Evolutionary conservation across 1,140 invertebrate genomes (phyloP), one percentile per base, ranked within the genome.

Genomic region (Capitella teleta): DNA sequence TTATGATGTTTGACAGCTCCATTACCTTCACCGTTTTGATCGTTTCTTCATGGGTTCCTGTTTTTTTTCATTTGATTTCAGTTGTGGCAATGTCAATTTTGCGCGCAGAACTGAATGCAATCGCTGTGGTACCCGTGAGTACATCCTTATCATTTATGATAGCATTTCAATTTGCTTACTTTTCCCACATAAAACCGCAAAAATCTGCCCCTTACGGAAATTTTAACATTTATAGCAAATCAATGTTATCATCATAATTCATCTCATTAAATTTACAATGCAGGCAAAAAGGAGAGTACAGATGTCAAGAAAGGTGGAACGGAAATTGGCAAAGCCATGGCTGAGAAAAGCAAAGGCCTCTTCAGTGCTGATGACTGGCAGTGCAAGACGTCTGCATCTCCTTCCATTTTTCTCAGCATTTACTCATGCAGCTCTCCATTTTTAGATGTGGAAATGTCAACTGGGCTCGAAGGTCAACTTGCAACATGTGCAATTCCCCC

Each of bases 301-400:
- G 78, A 81, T 64, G 87, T 89, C 67, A 91, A 92, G 68, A 91
- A 92, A 74, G 77, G 94, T 48, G 92, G 92, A 1, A 86, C 87
- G 54, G 94, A 98, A 76, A 97, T 98, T 61, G 96, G 95, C 2
- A 97, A 98, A 77, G 85, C 85, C 37, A 86, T 91, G 19, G 95
- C 96, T 5, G 95, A 98, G 67, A 98, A 98, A 74, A 96, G 91
- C 58, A 82, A 92, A 60, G 96, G 96, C 14, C 77, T 99, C n/a
- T 95, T 88, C 66, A 90, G 88, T 75, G 94, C 95, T 45, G 94
- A 98, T 73, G 95, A 99, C 70, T 99, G 96, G 96, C 89, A 96
- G 66, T 99, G 96, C 70, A 92, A 86, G 71, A 96, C 96, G 79
- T 82, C 66, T 64, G 61, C 60, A 21, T 40, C 25, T 40, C 10